Percentiles rank a stretch among this genome's conserved stretches.
phyloP scores from a whole-genome alignment of 2,113 vertebrate genomes.

The Pelecanus crispus region DNA sequence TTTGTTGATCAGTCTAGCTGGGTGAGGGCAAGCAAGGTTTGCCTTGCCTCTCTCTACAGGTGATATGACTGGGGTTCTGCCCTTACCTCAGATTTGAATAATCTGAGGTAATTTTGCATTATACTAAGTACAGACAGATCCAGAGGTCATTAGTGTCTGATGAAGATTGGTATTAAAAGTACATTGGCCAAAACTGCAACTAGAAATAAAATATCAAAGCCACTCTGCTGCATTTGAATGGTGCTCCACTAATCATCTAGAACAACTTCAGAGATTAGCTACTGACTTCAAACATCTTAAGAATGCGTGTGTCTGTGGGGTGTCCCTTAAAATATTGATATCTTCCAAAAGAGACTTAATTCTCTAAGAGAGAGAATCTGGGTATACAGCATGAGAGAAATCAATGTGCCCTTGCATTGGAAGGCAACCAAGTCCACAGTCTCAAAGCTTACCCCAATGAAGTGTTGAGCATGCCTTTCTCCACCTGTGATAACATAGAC shows the following conservation, averaged over 20 bases:
- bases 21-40: neutral
- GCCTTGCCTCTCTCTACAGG: neutral
- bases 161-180: neutral
- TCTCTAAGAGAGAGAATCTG: neutral
- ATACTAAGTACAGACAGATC: neutral
- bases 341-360: neutral
- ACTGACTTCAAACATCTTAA: neutral
- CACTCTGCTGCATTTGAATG: neutral
- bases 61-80: accelerated
- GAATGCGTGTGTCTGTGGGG: neutral
- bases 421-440: neutral
- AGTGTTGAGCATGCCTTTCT: neutral
- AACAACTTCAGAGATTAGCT: neutral
- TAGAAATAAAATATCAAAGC: neutral
- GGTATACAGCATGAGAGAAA: neutral
- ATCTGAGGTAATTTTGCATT: neutral
- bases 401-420: neutral
- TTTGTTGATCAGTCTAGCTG: neutral
- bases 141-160: neutral
- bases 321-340: neutral
- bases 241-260: neutral
- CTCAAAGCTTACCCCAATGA: neutral
- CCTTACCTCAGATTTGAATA: neutral
- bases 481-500: neutral
- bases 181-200: neutral